A percentile compares a stretch with the other conserved stretches of the same genome.
These are phyloP conservation scores for Trimorus sp. DNA, from an alignment of 2,888 invertebrate genomes.

Conservation along the genomic window DNA sequence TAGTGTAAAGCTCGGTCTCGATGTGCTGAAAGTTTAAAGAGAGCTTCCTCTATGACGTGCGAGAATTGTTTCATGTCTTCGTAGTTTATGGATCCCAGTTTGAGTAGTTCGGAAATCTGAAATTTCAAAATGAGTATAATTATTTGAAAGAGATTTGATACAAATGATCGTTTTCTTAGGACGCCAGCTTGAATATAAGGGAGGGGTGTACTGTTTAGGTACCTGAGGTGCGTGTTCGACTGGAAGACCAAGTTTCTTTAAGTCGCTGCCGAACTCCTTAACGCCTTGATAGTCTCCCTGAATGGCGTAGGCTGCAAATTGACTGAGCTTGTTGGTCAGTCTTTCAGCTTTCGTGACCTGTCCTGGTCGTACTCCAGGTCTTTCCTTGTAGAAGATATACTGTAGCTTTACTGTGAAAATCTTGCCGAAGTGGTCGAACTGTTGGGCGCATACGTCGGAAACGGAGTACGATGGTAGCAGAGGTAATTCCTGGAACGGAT, in stretches of 20 bases:
- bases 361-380: conserved; percentile 97
- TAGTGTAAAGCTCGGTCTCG: conserved; percentile 94
- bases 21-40: conserved; percentile 92
- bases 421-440: conserved; percentile 99
- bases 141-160: not conserved
- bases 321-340: conserved; percentile 93
- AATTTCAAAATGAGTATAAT: conserved; percentile 13
- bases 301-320: conserved; percentile 96
- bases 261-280: conserved; percentile 95
- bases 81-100: conserved; percentile 94
- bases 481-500: conserved; percentile 97
- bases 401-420: conserved; percentile 99
- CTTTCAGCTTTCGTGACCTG: conserved; percentile 97
- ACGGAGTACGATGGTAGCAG: conserved; percentile 97
- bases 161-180: no score
- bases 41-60: conserved; percentile 94
- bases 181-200: no score
- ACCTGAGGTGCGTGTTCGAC: conserved; percentile 98
- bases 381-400: conserved; percentile 98
- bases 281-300: conserved; percentile 96
- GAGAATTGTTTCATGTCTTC: conserved; percentile 97
- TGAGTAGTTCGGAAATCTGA: conserved; percentile 95
- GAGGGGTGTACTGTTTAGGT: not conserved
- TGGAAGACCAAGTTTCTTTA: conserved; percentile 95
- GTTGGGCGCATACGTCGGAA: conserved; percentile 97